phyloP scores from a whole-genome alignment of 1,140 invertebrate genomes.

The Hetaerina americana region DNA sequence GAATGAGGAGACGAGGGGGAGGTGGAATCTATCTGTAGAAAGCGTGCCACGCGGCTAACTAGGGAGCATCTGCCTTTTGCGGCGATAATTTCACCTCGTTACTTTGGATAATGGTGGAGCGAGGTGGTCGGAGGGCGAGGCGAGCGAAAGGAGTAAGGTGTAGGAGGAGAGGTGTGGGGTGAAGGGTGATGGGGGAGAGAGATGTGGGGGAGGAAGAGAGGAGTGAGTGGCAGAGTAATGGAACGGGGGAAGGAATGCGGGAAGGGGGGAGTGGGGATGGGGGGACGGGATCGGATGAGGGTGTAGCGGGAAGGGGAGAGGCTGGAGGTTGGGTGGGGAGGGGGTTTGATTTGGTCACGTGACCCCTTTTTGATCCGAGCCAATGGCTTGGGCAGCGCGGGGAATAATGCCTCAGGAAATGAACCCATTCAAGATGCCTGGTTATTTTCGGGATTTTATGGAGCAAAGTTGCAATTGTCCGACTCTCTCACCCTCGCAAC shows the following conservation, averaged over 20 bases:
- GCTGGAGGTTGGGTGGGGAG: too few relatives aligned
- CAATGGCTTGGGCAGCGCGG: not conserved
- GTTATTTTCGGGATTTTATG: constrained; percentile 7
- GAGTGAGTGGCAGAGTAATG: not conserved
- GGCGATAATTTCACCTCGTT: too few relatives aligned
- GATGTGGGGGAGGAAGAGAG: not conserved
- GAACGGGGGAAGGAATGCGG: not conserved
- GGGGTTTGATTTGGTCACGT: too few relatives aligned
- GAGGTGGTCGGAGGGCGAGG: too few relatives aligned
- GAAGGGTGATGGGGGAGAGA: not conserved
- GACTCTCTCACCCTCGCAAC: not conserved
- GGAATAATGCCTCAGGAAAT: constrained; percentile 13
- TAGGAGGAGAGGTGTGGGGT: too few relatives aligned
- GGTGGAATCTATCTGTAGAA: too few relatives aligned
- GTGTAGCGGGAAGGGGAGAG: not conserved
- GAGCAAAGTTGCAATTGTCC: not conserved
- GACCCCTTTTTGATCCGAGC: not conserved
- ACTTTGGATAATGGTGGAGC: too few relatives aligned
- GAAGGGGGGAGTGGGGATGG: not conserved
- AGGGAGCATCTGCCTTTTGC: too few relatives aligned
- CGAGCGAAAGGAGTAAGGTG: too few relatives aligned
- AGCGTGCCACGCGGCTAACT: too few relatives aligned
- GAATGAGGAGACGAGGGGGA: too few relatives aligned
- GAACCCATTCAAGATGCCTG: constrained; percentile 9
- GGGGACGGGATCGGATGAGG: not conserved